Evolutionary conservation across 2,797 vertebrate species (phyloP), one percentile per base, ranked within the genome.

Genomic region (Salmo trutta): DNA sequence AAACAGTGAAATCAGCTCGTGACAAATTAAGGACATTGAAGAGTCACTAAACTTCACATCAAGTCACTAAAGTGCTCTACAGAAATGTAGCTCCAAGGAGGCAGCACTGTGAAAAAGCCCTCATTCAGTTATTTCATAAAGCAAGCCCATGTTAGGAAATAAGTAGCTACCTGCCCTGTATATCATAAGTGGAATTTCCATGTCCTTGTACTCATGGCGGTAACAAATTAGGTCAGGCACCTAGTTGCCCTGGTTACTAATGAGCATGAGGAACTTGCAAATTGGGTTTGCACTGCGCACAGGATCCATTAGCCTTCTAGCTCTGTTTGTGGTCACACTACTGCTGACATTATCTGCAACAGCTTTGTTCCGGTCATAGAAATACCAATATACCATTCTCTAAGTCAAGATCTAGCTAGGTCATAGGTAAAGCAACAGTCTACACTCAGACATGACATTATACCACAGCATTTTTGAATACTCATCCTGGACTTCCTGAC

Each of bases 181-280:
- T 6, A 59, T 59, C 19, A 59, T n/a, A 59, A 59, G 16, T 5
- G 53, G 53, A 54, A 54, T 17, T 53, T 53, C 51, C 10, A 53
- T 15, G 52, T 53, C 52, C 14, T 64, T 21, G 8, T 66, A 15
- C 21, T 66, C 10, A 15, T 31, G 4, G 3, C 12, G 27, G 21
- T 29, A 27, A 27, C 24, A 66, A 65, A 66, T 66, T 24, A 66
- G 53, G 51, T 52, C 41, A 78, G 62, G 78, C 6, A 17, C 67
- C 16, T 17, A 41, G 71, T 73, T 73, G 15, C 52, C 71, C 53
- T 29, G 71, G 71, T 73, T 73, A 54, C 21, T n/a, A 73, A 29
- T 10, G 0, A 1, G 47, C 41, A 68, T 12, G 6, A 70, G 66
- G 10, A 41, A 16, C 2, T 56, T 7, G 19, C 27, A 67, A 67